Percentiles rank a stretch among this genome's conserved stretches.
phyloP scores from a whole-genome alignment of 2,888 invertebrate genomes.

The Urechis unicinctus region DNA sequence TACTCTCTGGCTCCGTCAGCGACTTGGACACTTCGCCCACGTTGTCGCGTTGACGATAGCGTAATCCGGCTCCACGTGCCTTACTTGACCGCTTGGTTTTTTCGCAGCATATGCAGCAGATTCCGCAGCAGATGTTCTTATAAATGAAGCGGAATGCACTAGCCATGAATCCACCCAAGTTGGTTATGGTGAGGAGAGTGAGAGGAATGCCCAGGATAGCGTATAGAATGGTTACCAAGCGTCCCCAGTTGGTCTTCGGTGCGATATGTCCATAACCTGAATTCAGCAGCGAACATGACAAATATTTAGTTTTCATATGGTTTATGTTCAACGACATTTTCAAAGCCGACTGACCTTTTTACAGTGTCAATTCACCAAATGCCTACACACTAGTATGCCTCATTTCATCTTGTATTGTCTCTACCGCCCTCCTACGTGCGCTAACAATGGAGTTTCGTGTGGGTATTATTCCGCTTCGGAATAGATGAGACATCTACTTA shows the following conservation, averaged over 20 bases:
- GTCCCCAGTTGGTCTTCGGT: conserved; percentile 39
- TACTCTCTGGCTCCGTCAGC: conserved; percentile 6
- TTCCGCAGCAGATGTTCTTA: conserved; percentile 43
- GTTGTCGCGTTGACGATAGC: conserved; percentile 1
- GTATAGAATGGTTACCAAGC: conserved; percentile 45
- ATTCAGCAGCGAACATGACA: no score
- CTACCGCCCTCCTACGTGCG: no score
- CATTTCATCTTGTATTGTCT: no score
- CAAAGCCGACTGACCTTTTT: no score
- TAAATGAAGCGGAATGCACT: conserved; percentile 58
- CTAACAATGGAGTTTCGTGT: no score
- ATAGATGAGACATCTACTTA: no score
- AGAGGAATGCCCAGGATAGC: conserved; percentile 47
- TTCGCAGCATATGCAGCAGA: conserved; percentile 23
- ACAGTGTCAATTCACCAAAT: no score
- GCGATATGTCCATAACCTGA: conserved; percentile 48
- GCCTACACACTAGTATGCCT: no score
- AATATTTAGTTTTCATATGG: no score
- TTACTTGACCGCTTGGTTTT: background rate
- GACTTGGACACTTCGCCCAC: conserved; percentile 6
- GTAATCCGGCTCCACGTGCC: background rate
- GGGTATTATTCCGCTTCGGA: no score
- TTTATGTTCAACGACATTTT: no score
- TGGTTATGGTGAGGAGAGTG: conserved; percentile 43
- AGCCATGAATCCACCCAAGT: conserved; percentile 48